A percentile compares a stretch with the other conserved stretches of the same genome.
Conservation (phyloP, 2,113 vertebrate species). For the Acrocephalus arundinaceus region DNA sequence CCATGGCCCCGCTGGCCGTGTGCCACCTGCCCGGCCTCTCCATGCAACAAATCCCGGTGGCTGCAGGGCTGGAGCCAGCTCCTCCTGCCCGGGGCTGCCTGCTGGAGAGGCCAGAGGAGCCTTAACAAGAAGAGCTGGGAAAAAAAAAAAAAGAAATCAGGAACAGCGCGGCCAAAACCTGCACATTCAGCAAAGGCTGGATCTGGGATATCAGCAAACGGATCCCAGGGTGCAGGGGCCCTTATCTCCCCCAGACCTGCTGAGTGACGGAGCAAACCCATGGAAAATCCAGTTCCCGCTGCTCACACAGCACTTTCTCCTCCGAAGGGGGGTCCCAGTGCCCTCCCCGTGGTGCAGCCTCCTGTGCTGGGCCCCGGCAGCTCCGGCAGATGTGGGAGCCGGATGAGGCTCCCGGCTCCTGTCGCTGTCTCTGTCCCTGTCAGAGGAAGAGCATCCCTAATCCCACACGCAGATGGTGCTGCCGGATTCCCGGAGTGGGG, state of each 20-base stretch:
- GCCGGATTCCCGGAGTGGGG: not conserved
- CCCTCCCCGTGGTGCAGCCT: not conserved
- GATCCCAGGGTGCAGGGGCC: slow-evolving; percentile 30
- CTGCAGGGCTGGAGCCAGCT: not conserved
- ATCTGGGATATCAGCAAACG: slow-evolving; percentile 6
- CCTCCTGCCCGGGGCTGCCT: not conserved
- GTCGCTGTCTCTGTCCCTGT: not conserved
- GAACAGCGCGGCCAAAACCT: not conserved
- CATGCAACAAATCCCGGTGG: rapidly evolving
- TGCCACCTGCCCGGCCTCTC: not conserved
- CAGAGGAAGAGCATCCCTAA: not conserved
- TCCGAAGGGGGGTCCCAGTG: not conserved
- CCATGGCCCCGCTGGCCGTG: rapidly evolving
- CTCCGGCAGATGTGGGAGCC: not conserved
- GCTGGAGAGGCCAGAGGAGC: not conserved
- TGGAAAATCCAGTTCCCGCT: not conserved
- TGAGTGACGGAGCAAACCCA: slow-evolving; percentile 10
- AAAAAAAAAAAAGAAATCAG: not conserved
- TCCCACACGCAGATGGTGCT: not conserved
- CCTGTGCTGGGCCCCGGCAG: not conserved
- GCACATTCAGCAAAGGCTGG: slow-evolving; percentile 6
- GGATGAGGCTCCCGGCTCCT: not conserved
- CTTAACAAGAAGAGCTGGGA: not conserved
- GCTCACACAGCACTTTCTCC: not conserved
- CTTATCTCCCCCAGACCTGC: slow-evolving; percentile 6